phyloP scores from a whole-genome alignment of 2,888 invertebrate species.

The Epinotia demarniana region DNA sequence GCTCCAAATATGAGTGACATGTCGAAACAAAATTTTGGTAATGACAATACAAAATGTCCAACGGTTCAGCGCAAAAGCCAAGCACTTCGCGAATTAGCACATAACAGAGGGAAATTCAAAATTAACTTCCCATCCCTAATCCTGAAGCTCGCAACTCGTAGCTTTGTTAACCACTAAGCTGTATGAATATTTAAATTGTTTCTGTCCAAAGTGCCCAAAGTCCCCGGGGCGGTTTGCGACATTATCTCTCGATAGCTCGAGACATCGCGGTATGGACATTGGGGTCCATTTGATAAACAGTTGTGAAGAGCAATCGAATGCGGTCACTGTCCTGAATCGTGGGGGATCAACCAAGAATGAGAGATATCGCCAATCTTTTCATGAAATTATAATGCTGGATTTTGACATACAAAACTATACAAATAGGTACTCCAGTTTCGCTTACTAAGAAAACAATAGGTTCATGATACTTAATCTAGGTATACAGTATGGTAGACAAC shows the following conservation, averaged over 20 bases:
- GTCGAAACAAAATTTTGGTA: background rate
- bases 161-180: conserved; percentile 46
- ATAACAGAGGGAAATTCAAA: conserved; percentile 24
- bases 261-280: background rate
- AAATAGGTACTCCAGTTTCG: too few relatives aligned
- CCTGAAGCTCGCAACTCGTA: conserved; percentile 30
- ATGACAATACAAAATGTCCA: conserved; percentile 7
- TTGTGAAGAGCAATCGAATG: too few relatives aligned
- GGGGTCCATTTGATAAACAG: too few relatives aligned
- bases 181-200: conserved; percentile 52
- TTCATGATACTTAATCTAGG: too few relatives aligned
- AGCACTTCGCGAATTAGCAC: conserved; percentile 11
- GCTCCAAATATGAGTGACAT: too few relatives aligned
- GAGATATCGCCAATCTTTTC: too few relatives aligned
- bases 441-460: too few relatives aligned
- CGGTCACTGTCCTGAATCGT: too few relatives aligned
- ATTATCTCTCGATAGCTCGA: background rate
- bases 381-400: too few relatives aligned
- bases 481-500: too few relatives aligned
- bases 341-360: too few relatives aligned
- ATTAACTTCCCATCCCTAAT: conserved; percentile 36
- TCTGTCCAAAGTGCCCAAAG: conserved; percentile 26
- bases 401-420: too few relatives aligned
- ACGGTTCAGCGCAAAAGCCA: conserved; percentile 21
- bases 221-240: background rate